phyloP scores from a whole-genome alignment of 2,888 invertebrate species.

The Ischnura elegans region DNA sequence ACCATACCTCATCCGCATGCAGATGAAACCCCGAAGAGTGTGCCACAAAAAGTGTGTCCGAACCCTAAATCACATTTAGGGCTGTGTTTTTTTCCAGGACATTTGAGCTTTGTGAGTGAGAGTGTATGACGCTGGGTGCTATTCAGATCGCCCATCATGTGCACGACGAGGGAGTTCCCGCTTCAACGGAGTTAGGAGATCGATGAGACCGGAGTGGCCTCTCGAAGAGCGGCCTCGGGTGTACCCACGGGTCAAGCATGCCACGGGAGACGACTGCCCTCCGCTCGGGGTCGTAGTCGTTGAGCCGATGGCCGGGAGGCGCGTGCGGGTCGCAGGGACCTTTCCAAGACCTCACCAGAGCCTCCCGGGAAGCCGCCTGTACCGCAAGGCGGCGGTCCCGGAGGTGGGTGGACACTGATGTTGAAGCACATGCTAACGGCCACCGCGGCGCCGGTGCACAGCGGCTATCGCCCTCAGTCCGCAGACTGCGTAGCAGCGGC shows the following conservation, averaged over 20 bases:
- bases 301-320: conserved; percentile 74
- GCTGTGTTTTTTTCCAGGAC: neutral
- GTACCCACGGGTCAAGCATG: neutral
- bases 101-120: neutral
- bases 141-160: neutral
- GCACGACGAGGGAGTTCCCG: neutral
- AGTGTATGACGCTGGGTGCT: neutral
- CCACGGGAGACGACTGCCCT: conserved; percentile 73
- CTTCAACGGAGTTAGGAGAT: neutral
- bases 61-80: neutral
- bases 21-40: neutral
- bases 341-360: conserved; percentile 68
- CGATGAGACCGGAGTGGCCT: neutral
- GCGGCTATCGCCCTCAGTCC: conserved; percentile 71
- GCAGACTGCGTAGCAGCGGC: conserved; percentile 68
- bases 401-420: conserved; percentile 77
- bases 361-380: conserved; percentile 81
- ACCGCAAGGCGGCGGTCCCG: conserved; percentile 75
- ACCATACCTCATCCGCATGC: neutral
- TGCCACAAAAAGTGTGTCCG: neutral
- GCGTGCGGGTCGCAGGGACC: conserved; percentile 72
- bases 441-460: conserved; percentile 62
- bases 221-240: neutral
- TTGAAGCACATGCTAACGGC: conserved; percentile 85
- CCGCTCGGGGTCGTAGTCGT: conserved; percentile 72